Conservation (phyloP, 1,140 invertebrate genomes). For the Trichonephila inaurata region DNA sequence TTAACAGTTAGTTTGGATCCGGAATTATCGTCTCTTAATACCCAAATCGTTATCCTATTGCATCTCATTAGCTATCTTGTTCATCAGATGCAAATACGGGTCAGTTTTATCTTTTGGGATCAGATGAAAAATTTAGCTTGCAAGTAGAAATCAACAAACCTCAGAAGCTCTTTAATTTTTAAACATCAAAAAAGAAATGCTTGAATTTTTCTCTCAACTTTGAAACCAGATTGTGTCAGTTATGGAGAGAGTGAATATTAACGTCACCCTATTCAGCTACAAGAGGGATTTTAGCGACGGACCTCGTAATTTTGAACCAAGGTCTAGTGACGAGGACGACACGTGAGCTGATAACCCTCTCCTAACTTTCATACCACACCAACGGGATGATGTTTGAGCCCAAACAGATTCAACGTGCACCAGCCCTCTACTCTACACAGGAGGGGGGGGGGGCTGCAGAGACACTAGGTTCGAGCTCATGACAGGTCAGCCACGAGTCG, state of each 20-base stretch:
- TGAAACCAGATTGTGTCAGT: not conserved
- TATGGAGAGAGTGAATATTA: not conserved
- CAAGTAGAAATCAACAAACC: not conserved
- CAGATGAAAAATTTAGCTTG: not conserved
- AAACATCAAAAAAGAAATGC: not conserved
- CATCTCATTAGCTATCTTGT: no score
- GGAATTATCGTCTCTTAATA: not conserved
- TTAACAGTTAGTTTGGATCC: not conserved
- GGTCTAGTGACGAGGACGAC: no score
- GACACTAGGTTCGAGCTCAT: not conserved
- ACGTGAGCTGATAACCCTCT: no score
- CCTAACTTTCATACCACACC: no score
- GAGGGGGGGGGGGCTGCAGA: no score
- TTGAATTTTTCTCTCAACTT: not conserved
- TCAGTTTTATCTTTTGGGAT: not conserved
- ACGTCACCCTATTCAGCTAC: no score
- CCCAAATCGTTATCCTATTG: not conserved
- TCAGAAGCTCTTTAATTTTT: not conserved
- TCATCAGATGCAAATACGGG: not conserved
- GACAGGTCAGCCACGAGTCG: no score
- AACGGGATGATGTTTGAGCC: no score
- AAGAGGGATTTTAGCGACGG: no score
- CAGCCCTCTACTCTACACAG: no score
- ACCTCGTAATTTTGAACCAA: no score
- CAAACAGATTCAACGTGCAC: not conserved